Base-by-base conservation (phyloP, 2,113 vertebrate species). In the Protobothrops mucrosquamatus region DNA sequence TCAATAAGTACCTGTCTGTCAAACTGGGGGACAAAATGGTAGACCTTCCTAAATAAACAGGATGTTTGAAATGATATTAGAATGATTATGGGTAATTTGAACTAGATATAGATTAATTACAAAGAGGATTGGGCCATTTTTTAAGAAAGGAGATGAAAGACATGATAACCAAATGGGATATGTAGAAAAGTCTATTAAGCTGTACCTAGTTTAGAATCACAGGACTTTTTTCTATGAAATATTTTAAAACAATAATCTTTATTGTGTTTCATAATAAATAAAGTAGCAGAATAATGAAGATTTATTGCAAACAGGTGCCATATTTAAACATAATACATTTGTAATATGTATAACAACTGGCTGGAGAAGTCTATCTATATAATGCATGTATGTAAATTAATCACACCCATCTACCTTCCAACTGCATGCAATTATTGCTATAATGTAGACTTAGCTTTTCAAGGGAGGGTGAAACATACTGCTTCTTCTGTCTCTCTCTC, bases 361-460 rank as follows among this genome's bases (percentile, higher is more conserved):
- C 94, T 95, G 57, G 93, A 43, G 52, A 96, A 94, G 46, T n/a
- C 52, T 95, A 89, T 18, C 87, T 95, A 11, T 4, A 18, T n/a
- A 43, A 54, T 90, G 20, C 29, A 20, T 6, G 15, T n/a, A 20
- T n/a, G 54, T 15, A 95, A 96, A 87, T 87, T 74, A 96, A 94
- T 22, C 43, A 94, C 15, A 9, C 5, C 14, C 12, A 26, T 64
- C 1, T 55, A 23, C 14, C 48, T 57, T 46, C 91, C 55, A 87
- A 22, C 23, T 51, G 15, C 15, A 57, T 18, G 55, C 74, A 59
- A 86, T 55, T 87, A 18, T 59, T 86, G 43, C 43, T n/a, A 51
- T 11, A 86, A 91, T 29, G 24, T 22, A 87, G 34, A 92, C 11
- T 51, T 87, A 11, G 51, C 43, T 52, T 87, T 87, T 48, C 6